These are phyloP conservation scores for Scaptomyza parva DNA, from an alignment of 2,888 invertebrate species.

Conservation along the genomic window DNA sequence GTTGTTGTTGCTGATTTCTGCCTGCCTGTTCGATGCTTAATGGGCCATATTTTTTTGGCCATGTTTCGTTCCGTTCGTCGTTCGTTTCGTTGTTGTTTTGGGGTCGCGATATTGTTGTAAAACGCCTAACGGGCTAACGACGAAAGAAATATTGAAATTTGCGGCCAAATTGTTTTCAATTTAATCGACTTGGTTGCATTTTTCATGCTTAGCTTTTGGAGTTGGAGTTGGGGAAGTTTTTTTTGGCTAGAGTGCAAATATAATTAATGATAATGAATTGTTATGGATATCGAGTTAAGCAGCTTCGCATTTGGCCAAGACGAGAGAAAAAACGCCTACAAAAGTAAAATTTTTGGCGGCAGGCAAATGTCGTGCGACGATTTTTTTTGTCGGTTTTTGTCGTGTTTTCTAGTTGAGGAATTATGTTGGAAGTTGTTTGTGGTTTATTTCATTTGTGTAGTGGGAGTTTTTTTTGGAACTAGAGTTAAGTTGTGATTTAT, in stretches of 20 bases:
- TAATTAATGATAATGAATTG: slow-evolving; percentile 82
- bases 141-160: slow-evolving; percentile 76
- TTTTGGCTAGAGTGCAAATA: slow-evolving; percentile 68
- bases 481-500: slow-evolving; percentile 73
- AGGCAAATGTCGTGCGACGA: slow-evolving; percentile 68
- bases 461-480: slow-evolving; percentile 53
- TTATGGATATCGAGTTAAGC: slow-evolving; percentile 54
- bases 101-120: slow-evolving; percentile 25
- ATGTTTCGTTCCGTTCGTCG: slow-evolving; percentile 20
- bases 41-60: slow-evolving; percentile 62
- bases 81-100: slow-evolving; percentile 6
- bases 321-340: slow-evolving; percentile 47
- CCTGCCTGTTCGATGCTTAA: slow-evolving; percentile 65
- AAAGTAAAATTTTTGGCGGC: slow-evolving; percentile 45
- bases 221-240: no score
- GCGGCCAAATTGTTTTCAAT: slow-evolving; percentile 74
- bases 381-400: slow-evolving; percentile 17
- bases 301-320: slow-evolving; percentile 41
- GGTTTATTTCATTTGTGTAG: slow-evolving; percentile 17
- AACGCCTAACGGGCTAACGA: slow-evolving; percentile 68
- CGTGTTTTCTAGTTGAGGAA: slow-evolving; percentile 23
- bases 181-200: slow-evolving; percentile 68
- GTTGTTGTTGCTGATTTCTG: slow-evolving; percentile 68
- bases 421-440: slow-evolving; percentile 43
- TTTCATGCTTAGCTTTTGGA: slow-evolving; percentile 64